Evolutionary conservation across 2,797 vertebrate genomes (phyloP).

Genomic region (Acridotheres tristis): DNA sequence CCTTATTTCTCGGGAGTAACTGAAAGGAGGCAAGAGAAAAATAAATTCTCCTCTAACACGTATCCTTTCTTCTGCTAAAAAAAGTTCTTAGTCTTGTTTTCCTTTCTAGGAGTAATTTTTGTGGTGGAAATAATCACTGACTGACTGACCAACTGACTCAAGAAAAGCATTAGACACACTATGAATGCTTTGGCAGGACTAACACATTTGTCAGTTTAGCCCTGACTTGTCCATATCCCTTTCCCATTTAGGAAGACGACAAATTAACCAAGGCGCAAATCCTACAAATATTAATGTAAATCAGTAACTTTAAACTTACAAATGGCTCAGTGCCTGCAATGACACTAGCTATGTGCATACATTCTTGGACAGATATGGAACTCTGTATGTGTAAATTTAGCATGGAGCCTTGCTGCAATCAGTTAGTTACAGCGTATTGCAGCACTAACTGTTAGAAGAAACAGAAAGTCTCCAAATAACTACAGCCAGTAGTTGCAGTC

Average conservation of each 20-base stretch:
- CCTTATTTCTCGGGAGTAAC: not conserved
- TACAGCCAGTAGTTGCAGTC: not conserved
- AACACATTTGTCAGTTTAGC: slow-evolving; percentile 14
- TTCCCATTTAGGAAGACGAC: slow-evolving; percentile 26
- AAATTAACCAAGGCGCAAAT: slow-evolving; percentile 23
- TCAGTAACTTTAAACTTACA: slow-evolving; percentile 48
- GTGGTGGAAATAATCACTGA: not conserved
- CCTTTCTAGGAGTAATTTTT: not conserved
- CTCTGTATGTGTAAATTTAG: slow-evolving; percentile 44
- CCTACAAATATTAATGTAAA: slow-evolving; percentile 34
- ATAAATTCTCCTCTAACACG: not conserved
- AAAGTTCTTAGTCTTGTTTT: not conserved
- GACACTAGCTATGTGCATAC: slow-evolving; percentile 5
- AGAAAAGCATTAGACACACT: slow-evolving; percentile 41
- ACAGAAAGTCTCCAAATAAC: slow-evolving; percentile 27
- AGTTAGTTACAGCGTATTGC: slow-evolving; percentile 58
- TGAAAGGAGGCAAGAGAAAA: not conserved
- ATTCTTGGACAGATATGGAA: slow-evolving; percentile 23
- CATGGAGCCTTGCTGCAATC: slow-evolving; percentile 52
- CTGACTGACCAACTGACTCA: slow-evolving; percentile 21
- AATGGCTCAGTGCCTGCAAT: not conserved
- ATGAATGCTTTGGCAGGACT: not conserved
- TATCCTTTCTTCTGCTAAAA: not conserved
- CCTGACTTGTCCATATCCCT: not conserved
- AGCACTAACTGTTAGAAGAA: slow-evolving; percentile 32